These are phyloP conservation scores for Drosophila equinoxialis DNA, from an alignment of 1,140 invertebrate species.

Conservation along the genomic window DNA sequence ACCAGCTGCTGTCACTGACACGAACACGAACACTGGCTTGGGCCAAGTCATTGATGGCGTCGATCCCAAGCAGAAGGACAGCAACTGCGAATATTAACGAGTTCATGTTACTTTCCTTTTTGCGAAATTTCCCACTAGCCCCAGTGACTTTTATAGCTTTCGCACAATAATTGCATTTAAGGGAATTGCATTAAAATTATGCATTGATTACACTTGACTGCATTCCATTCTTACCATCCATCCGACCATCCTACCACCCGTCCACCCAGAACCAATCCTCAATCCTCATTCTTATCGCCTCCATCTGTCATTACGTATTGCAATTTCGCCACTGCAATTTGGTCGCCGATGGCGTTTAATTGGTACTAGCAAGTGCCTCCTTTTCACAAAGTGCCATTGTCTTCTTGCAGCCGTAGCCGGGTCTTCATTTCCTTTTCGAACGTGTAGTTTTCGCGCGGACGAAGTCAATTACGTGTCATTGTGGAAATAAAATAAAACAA, in stretches of 20 bases:
- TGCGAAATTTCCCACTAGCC: slow-evolving; percentile 37
- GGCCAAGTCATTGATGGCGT: slow-evolving; percentile 43
- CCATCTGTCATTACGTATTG: slow-evolving; percentile 53
- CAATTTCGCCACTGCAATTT: slow-evolving; percentile 72
- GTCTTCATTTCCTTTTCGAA: neutral
- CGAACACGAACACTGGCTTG: slow-evolving; percentile 15
- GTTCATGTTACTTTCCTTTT: slow-evolving; percentile 51
- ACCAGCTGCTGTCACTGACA: slow-evolving; percentile 68
- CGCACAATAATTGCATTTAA: slow-evolving; percentile 57
- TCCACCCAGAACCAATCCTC: neutral
- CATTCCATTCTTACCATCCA: neutral
- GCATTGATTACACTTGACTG: slow-evolving; percentile 65
- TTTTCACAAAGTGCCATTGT: slow-evolving; percentile 49
- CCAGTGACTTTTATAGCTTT: slow-evolving; percentile 63
- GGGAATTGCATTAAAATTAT: slow-evolving; percentile 69
- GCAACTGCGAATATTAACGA: slow-evolving; percentile 69
- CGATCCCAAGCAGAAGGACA: slow-evolving; percentile 33
- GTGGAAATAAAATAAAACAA: slow-evolving; percentile 28
- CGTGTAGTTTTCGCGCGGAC: slow-evolving; percentile 28
- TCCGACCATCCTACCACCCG: neutral
- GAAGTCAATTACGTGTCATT: slow-evolving; percentile 74
- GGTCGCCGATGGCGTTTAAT: slow-evolving; percentile 75
- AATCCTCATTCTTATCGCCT: neutral
- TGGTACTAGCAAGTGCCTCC: slow-evolving; percentile 57
- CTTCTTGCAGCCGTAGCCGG: too few relatives aligned